Conservation (phyloP, 2,797 vertebrate species). For the Craterocephalus amniculus region DNA sequence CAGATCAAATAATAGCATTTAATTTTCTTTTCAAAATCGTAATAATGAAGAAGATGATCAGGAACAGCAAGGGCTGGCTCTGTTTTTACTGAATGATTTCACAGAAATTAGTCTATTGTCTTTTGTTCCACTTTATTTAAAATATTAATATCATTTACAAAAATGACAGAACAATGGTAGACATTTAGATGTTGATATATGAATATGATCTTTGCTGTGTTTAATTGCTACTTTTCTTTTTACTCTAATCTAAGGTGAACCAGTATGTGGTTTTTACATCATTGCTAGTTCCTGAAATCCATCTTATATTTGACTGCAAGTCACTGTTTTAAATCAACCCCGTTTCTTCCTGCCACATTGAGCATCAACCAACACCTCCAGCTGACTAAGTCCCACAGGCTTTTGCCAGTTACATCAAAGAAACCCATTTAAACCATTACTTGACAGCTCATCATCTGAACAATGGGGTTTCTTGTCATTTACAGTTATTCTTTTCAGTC, state of each 20-base stretch:
- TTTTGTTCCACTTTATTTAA: too few relatives aligned
- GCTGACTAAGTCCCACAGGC: slow-evolving; percentile 54
- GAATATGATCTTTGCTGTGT: neutral
- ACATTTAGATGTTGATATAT: neutral
- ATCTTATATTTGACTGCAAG: neutral
- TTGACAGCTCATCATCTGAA: slow-evolving; percentile 18
- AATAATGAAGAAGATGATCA: too few relatives aligned
- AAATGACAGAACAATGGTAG: neutral
- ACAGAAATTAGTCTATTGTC: too few relatives aligned
- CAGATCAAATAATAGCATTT: too few relatives aligned
- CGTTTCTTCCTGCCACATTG: slow-evolving; percentile 5
- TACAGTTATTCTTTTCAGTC: neutral
- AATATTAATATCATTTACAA: neutral
- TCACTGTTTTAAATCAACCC: neutral
- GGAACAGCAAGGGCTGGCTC: too few relatives aligned
- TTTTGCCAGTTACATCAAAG: slow-evolving; percentile 49
- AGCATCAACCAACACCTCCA: slow-evolving; percentile 23
- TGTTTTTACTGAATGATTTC: too few relatives aligned
- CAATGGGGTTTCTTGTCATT: slow-evolving; percentile 2
- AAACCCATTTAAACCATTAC: slow-evolving; percentile 1
- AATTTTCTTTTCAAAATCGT: too few relatives aligned
- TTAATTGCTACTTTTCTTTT: neutral
- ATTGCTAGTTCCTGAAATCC: neutral
- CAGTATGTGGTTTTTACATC: neutral
- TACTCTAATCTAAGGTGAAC: neutral